Conservation (phyloP, 2,113 vertebrate species). For the Psammodynastes pulverulentus region DNA sequence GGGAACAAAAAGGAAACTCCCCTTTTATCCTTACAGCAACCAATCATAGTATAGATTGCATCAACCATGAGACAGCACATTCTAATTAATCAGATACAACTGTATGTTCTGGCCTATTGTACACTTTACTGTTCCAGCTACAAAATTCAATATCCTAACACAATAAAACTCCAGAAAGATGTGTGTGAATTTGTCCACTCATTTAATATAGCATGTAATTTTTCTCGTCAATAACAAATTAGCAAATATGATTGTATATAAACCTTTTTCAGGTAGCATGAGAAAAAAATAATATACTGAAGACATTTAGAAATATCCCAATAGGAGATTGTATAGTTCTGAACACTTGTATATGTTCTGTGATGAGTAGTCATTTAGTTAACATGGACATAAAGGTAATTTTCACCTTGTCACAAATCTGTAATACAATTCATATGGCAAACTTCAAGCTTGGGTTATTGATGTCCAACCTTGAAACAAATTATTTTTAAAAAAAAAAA, state of each 20-base stretch:
- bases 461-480: neutral
- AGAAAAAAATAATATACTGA: neutral
- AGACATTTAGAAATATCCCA: neutral
- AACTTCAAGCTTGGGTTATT: neutral
- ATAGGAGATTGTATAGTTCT: neutral
- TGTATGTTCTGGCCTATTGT: no score
- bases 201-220: neutral
- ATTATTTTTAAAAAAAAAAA: neutral
- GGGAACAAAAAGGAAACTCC: neutral
- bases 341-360: neutral
- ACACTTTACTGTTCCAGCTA: no score
- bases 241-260: neutral
- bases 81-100: no score
- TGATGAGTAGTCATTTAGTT: neutral
- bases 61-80: neutral
- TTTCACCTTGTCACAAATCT: neutral
- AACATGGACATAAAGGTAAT: neutral
- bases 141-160: no score
- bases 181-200: neutral
- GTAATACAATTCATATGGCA: neutral
- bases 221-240: neutral
- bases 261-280: neutral
- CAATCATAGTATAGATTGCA: neutral
- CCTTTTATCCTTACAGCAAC: neutral
- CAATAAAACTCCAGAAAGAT: neutral